Base-by-base conservation (phyloP, 2,113 vertebrate genomes). In the Campylorhamphus procurvoides region DNA sequence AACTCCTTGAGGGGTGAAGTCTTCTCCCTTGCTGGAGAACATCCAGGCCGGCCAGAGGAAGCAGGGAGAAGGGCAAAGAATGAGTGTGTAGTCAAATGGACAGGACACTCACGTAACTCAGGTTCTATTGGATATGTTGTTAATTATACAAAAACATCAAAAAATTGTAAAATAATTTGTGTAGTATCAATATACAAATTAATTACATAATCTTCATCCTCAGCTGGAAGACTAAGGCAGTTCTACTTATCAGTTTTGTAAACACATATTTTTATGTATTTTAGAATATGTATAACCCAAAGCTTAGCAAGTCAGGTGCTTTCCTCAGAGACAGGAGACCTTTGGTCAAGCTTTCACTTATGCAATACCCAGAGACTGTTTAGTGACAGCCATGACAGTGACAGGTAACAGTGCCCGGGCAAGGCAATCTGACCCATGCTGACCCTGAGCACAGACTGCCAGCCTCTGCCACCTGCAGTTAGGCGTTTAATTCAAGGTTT, bases 221-320 rank as follows among this genome's bases (percentile, higher is more conserved):
- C 55, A 75, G 20, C 5, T 25, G 87, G 35, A 75, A 91, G 35
- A 77, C 31, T 84, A 18, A 35, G 22, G 19, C 0, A 0, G 23
- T 47, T 78, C 66, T 49, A 35, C 73, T 37, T 42, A 18, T 15
- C 22, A 69, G 19, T 28, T 73, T 72, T 39, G 76, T 10, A 46
- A 90, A 27, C 33, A 35, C 9, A 6, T 14, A 27, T 74, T 87
- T 77, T 46, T 10, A 46, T 63, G 18, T 23, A 25, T 66, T 84
- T 89, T 71, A 78, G 35, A 46, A 24, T 55, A 71, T 2, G 5
- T 17, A 44, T 69, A 90, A 60, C 17, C 16, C 35, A 83, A 83
- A 90, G 14, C 10, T 71, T 25, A 77, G 33, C 50, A 67, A 37
- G 33, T 22, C 25, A 22, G 50, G 55, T 0, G 0, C 12, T 66